These are phyloP conservation scores for Sycobia sp. DNA, from an alignment of 1,140 invertebrate genomes.

Conservation along the genomic window DNA sequence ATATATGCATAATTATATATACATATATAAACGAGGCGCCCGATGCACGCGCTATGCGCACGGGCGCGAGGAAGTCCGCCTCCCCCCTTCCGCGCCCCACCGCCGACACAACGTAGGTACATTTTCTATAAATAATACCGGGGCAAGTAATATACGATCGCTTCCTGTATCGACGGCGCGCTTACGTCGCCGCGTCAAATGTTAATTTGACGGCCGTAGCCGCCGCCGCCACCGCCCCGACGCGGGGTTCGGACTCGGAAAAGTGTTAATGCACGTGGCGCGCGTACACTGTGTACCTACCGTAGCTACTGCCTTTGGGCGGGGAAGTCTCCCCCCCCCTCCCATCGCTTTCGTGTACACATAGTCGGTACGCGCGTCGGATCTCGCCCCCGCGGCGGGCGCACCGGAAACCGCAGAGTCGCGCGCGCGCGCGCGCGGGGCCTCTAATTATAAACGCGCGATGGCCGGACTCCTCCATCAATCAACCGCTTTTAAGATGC, in stretches of 20 bases:
- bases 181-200: slow-evolving; percentile 1
- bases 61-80: too few relatives aligned
- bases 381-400: not conserved
- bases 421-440: not conserved
- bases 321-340: too few relatives aligned
- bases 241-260: slow-evolving; percentile 16
- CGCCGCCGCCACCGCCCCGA: too few relatives aligned
- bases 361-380: too few relatives aligned
- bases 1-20: too few relatives aligned
- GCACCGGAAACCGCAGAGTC: slow-evolving; percentile 21
- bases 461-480: slow-evolving; percentile 35
- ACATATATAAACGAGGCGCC: too few relatives aligned
- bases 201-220: slow-evolving; percentile 27
- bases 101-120: too few relatives aligned
- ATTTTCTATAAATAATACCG: slow-evolving; percentile 32
- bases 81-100: too few relatives aligned
- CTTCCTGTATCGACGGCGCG: too few relatives aligned
- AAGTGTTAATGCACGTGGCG: slow-evolving; percentile 2
- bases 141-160: too few relatives aligned
- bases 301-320: slow-evolving; percentile 1
- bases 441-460: slow-evolving; percentile 37
- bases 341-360: too few relatives aligned
- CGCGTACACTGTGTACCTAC: not conserved
- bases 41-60: too few relatives aligned
- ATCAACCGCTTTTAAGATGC: slow-evolving; percentile 33